Evolutionary conservation across 2,888 invertebrate genomes (phyloP).

Genomic region (Euspilapteryx auroguttella): DNA sequence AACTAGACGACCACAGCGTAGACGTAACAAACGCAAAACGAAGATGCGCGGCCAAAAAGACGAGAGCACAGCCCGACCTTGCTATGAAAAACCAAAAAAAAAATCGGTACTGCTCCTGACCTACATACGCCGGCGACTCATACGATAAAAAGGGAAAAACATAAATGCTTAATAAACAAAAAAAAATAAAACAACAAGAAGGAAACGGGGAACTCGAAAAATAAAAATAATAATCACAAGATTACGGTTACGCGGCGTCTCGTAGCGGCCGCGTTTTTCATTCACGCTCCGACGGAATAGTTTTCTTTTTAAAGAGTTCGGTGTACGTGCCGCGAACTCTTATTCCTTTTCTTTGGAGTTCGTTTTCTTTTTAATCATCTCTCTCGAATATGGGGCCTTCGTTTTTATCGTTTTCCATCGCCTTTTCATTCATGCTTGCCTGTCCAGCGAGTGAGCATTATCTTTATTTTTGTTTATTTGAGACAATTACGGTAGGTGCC

Average conservation of each 20-base stretch:
- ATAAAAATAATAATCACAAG: constrained; percentile 54
- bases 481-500: constrained; percentile 25
- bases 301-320: constrained; percentile 50
- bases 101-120: constrained; percentile 39
- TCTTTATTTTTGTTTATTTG: constrained; percentile 25
- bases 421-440: constrained; percentile 17
- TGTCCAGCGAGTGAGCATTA: constrained; percentile 28
- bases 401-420: constrained; percentile 55
- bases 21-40: constrained; percentile 12
- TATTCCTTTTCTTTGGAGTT: constrained; percentile 34
- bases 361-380: constrained; percentile 50
- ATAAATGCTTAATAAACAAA: constrained; percentile 43
- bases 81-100: constrained; percentile 47
- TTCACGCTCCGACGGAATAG: constrained; percentile 53
- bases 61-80: constrained; percentile 29
- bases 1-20: neutral
- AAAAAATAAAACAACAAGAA: constrained; percentile 50
- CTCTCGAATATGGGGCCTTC: constrained; percentile 58
- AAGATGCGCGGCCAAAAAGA: constrained; percentile 22
- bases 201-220: constrained; percentile 26
- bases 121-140: constrained; percentile 40
- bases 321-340: constrained; percentile 46
- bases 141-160: constrained; percentile 42
- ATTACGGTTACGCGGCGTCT: constrained; percentile 50
- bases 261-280: constrained; percentile 47